Base-by-base conservation (phyloP, 1,140 invertebrate species). In the Eriosoma lanigerum region DNA sequence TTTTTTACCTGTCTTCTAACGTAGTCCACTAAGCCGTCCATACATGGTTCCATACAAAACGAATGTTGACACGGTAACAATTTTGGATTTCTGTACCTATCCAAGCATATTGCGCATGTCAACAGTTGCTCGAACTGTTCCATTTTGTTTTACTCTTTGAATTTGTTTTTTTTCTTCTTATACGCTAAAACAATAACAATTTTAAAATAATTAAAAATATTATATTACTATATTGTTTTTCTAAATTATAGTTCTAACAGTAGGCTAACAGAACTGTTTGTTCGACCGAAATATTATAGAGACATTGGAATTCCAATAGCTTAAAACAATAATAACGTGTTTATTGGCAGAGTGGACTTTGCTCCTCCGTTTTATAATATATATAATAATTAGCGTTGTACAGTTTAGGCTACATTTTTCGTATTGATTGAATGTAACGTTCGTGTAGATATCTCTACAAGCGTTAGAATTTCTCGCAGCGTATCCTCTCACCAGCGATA, bases 21-120 rank as follows among this genome's bases (percentile, higher is more conserved):
- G 85, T 97, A 97, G 88, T 98, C 96, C 83, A 96, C 94, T 56
- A 98, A 90, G 78, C 95, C 96, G 87, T 98, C 96, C 92, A 98
- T 94, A 87, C 96, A 98, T 48, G 96, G 97, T 84, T 97, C 95
- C 92, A 98, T 95, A 86, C 98, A 99, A 87, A 98, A 99, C 82
- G 97, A 98, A 90, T 99, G 98, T 88, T 99, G 97, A 87, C 98
- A 99, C 92, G 97, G 97, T 84, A 99, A 87, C 84, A 99, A 88
- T 88, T 98, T 98, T 46, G 98, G 98, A 87, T 97, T 97, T 84
- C 95, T 90, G 87, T 95, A 99, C 83, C 97, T 90, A 88, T 99
- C 98, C 85, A 99, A 88, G 86, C 98, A 99, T 84, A 99, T 97
- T 85, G 96, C 94, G 88, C 98, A 99, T 81, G 96, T 98, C 83